Evolutionary conservation across 2,888 invertebrate genomes (phyloP).

Genomic region (Oligia fasciuncula): DNA sequence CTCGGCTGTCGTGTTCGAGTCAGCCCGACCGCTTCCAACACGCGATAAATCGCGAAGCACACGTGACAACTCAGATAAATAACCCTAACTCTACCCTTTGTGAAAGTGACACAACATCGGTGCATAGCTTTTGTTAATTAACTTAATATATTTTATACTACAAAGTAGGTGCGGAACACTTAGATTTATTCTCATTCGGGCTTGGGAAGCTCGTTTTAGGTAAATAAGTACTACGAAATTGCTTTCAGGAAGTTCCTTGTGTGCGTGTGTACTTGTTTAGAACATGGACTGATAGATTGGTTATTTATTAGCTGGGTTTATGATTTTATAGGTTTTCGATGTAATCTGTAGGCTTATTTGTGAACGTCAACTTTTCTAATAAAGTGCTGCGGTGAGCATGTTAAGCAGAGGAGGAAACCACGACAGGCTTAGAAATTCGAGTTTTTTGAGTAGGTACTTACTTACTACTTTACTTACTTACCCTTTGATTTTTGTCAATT

Average conservation of each 20-base stretch:
- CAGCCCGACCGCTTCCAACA: constrained; percentile 61
- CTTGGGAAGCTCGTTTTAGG: constrained; percentile 51
- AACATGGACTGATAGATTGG: constrained; percentile 23
- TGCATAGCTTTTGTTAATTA: constrained; percentile 67
- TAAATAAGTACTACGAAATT: constrained; percentile 59
- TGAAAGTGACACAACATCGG: constrained; percentile 65
- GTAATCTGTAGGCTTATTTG: constrained; percentile 14
- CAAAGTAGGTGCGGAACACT: constrained; percentile 44
- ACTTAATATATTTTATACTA: constrained; percentile 61
- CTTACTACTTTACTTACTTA: no score
- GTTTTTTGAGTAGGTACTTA: background rate
- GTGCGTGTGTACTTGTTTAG: constrained; percentile 50
- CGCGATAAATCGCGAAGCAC: constrained; percentile 78
- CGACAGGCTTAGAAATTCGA: background rate
- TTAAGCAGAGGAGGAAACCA: background rate
- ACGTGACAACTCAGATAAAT: constrained; percentile 82
- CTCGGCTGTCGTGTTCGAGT: constrained; percentile 63
- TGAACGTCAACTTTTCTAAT: constrained; percentile 1
- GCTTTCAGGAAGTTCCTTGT: constrained; percentile 49
- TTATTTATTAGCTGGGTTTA: constrained; percentile 23
- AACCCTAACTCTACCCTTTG: constrained; percentile 66
- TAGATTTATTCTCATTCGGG: constrained; percentile 51
- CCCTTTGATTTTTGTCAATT: background rate
- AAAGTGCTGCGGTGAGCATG: background rate
- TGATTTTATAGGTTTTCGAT: constrained; percentile 35